These are phyloP conservation scores for rat (Rattus norvegicus) DNA, from an alignment of 2,113 vertebrate species.

Conservation along the genomic window DNA sequence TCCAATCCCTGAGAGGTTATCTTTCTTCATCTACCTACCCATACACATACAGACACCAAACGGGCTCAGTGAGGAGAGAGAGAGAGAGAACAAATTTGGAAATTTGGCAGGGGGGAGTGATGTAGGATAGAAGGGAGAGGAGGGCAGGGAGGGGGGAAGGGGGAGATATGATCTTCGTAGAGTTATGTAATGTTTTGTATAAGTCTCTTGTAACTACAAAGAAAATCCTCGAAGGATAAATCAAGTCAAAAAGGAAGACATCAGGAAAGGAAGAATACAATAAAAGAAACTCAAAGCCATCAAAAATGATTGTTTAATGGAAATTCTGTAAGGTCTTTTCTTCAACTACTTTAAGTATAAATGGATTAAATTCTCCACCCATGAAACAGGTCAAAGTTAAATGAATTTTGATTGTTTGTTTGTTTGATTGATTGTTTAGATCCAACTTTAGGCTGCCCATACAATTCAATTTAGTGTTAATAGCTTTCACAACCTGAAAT, in stretches of 20 bases:
- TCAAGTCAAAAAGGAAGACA: background rate
- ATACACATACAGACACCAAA: background rate
- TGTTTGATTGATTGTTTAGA: background rate
- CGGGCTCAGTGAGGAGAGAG: background rate
- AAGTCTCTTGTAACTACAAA: background rate
- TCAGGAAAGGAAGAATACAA: background rate
- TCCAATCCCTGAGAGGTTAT: background rate
- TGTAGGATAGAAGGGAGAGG: background rate
- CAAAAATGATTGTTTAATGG: background rate
- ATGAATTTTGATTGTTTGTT: background rate
- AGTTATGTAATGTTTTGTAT: background rate
- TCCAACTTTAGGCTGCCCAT: background rate
- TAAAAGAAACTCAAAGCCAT: background rate
- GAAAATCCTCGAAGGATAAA: background rate
- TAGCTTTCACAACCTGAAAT: background rate
- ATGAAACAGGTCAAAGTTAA: background rate
- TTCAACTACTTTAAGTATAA: background rate
- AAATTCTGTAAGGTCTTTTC: background rate
- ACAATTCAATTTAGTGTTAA: background rate
- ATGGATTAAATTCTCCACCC: background rate
- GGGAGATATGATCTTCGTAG: background rate
- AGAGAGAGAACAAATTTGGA: no score
- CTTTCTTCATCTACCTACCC: background rate
- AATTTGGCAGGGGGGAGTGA: background rate
- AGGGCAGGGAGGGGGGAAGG: background rate